Evolutionary conservation across 1,140 invertebrate genomes (phyloP), one percentile per base, ranked within the genome.

Genomic region (Drosophila chauvacae): DNA sequence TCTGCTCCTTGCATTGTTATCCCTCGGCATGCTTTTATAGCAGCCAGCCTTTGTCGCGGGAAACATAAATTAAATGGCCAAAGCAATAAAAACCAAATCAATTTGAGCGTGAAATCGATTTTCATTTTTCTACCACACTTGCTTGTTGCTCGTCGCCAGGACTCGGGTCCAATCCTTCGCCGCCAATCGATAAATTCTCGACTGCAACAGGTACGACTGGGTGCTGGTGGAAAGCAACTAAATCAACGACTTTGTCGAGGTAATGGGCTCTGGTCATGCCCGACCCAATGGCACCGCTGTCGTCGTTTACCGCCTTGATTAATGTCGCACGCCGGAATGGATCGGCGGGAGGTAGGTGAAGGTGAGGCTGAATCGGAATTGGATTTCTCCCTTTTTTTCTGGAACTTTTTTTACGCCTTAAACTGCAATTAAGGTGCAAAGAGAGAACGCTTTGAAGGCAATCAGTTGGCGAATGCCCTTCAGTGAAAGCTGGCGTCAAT

Each of bases 101-200:
- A 87, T 84, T 87, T 84, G 80, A 87, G 85, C 84, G 84, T 87
- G 77, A 87, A 88, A 87, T 87, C 84, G 84, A 87, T 88, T 87
- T 88, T 84, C 80, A 74, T 77, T 68, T 77, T 45, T 71, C 72
- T 57, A 44, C 65, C 51, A 30, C 20, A 45, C 68, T 39, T 56
- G 70, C 68, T 76, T 65, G 73, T 58, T 65, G 44, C 55, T 56
- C 41, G 35, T 47, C 30, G n/a, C 4, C 28, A 44, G 20, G 23
- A 23, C 14, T 41, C 28, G 35, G 30, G 56, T 41, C 5, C 26
- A 45, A 30, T 42, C 23, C 50, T 20, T 16, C 47, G 42, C 10
- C 28, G 18, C 23, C 47, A 73, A 87, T 87, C 83, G 66, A 87
- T 87, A 88, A 88, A 87, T 83, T 72, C 44, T 64, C 71, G 30